phyloP scores from a whole-genome alignment of 2,797 vertebrate genomes.

The Tarsius wallacei region DNA sequence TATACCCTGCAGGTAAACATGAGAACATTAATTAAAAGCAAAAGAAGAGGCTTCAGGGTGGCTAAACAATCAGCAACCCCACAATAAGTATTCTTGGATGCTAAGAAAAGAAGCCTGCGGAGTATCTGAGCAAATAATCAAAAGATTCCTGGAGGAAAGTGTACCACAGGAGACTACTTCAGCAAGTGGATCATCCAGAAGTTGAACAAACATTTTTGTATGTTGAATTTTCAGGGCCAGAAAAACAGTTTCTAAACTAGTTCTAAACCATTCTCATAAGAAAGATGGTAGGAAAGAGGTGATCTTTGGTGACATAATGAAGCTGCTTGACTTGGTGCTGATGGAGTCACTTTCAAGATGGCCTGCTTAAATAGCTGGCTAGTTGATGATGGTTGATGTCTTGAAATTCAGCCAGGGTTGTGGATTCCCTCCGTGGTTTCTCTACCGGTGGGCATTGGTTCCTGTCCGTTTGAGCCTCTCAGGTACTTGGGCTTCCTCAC shows the following conservation, averaged over 20 bases:
- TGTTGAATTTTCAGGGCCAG: not conserved
- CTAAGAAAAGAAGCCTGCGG: not conserved
- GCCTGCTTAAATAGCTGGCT: not conserved
- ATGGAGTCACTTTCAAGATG: not conserved
- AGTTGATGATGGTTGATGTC: not conserved
- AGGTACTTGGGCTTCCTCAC: not conserved
- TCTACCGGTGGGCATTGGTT: not conserved
- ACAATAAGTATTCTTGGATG: not conserved
- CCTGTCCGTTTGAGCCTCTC: not conserved
- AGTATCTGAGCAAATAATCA: not conserved
- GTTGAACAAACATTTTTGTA: not conserved
- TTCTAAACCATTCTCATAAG: not conserved
- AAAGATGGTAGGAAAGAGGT: not conserved
- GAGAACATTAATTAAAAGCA: not conserved
- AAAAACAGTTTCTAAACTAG: not conserved
- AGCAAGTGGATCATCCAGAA: not conserved
- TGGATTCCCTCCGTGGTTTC: too few species aligned
- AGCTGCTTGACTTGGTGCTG: not conserved
- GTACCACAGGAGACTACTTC: too few species aligned
- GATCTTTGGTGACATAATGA: not conserved
- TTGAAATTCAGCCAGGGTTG: not conserved
- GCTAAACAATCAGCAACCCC: not conserved
- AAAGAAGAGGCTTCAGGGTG: not conserved
- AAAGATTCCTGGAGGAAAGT: not conserved
- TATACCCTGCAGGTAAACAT: not conserved